These are phyloP conservation scores for Zosterops pallidus DNA, from an alignment of 2,113 vertebrate species.

Conservation along the genomic window DNA sequence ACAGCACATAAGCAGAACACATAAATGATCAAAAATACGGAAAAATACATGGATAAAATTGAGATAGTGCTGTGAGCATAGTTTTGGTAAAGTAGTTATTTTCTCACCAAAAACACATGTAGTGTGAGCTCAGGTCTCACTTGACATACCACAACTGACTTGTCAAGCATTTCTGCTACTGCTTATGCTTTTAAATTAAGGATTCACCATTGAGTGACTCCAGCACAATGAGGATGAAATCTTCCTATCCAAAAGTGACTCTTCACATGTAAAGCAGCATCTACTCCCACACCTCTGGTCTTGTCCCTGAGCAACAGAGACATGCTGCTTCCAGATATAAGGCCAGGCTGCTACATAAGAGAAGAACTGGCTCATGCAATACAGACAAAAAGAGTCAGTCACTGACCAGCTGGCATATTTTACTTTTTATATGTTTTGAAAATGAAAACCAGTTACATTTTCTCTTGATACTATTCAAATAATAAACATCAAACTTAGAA, in stretches of 20 bases:
- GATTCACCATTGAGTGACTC: neutral
- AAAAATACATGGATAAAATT: neutral
- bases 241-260: neutral
- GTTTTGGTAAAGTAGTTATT: neutral
- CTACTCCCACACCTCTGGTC: neutral
- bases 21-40: neutral
- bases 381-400: neutral
- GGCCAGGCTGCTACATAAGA: neutral
- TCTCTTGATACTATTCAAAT: neutral
- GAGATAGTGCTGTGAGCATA: neutral
- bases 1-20: neutral
- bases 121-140: neutral
- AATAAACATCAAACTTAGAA: neutral
- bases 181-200: neutral
- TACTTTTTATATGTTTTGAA: neutral
- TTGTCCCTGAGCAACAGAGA: neutral
- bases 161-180: neutral
- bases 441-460: neutral
- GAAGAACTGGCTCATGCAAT: neutral
- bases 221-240: neutral
- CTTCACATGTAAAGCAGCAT: neutral
- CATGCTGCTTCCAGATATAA: fast-evolving
- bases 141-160: neutral
- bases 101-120: neutral
- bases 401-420: neutral